These are phyloP conservation scores for Kradibia gibbosae DNA, from an alignment of 1,140 invertebrate species.

Conservation along the genomic window DNA sequence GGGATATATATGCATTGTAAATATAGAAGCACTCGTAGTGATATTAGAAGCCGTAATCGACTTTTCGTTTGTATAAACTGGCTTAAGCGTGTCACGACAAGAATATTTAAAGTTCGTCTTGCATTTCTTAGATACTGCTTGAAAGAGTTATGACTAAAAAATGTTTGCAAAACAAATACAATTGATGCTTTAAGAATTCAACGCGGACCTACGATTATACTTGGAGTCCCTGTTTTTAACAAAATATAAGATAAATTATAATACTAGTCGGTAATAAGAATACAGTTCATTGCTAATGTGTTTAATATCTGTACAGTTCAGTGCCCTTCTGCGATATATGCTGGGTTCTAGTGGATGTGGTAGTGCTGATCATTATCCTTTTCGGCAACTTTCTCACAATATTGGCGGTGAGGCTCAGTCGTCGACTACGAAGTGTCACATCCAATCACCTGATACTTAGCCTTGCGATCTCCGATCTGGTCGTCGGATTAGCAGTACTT, in stretches of 20 bases:
- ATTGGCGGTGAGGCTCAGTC: constrained; percentile 78
- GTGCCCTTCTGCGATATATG: not conserved
- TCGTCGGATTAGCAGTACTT: constrained; percentile 81
- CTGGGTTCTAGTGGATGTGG: constrained; percentile 67
- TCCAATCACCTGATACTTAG: constrained; percentile 84
- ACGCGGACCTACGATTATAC: too few relatives aligned
- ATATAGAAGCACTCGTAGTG: not conserved
- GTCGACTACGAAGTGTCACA: constrained; percentile 76
- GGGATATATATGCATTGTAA: not conserved
- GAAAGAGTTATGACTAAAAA: too few relatives aligned
- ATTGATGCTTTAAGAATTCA: too few relatives aligned
- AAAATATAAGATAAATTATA: too few relatives aligned
- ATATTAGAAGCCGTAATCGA: not conserved
- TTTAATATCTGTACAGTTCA: not conserved
- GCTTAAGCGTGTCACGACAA: not conserved
- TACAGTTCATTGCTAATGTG: not conserved
- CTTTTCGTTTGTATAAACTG: not conserved
- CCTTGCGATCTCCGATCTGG: constrained; percentile 81
- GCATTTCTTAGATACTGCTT: too few relatives aligned
- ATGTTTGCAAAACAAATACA: too few relatives aligned
- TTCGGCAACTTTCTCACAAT: constrained; percentile 82
- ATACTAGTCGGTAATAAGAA: too few relatives aligned
- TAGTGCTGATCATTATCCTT: constrained; percentile 78
- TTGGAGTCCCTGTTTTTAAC: too few relatives aligned
- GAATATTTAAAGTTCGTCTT: not conserved